Base-by-base conservation (phyloP, 2,113 vertebrate genomes). In the Hippopotamus amphibius region DNA sequence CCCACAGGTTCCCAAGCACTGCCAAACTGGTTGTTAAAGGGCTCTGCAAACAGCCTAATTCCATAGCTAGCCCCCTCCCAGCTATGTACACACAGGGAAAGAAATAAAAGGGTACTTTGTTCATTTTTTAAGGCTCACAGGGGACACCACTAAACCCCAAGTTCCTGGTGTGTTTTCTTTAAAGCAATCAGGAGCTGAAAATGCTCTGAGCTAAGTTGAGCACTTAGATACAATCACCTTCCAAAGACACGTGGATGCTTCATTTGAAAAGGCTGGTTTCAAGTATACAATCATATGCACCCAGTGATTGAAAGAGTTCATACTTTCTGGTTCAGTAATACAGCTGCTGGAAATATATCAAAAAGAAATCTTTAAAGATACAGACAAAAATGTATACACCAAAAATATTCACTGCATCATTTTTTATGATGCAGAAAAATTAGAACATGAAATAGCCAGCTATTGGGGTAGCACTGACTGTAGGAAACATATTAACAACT, bases 81-180 rank as follows among this genome's bases (percentile, higher is more conserved):
- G 80, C 87, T 84, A 88, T 30, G 65, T 61, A 84, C 82, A 97
- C 93, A 96, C 84, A 96, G 24, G 43, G 59, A 93, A 85, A 88
- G 37, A 96, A 91, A 93, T 77, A 96, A 96, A 97, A 93, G 33
- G 57, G 80, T 13, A 83, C 90, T 88, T 92, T 71, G 79, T 96
- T 95, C 95, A 89, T 87, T 83, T 88, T 83, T 93, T 81, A 95
- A 93, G 71, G 80, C 87, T 76, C 83, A 30, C 61, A 61, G 59
- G 48, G 83, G 79, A 95, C 37, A 66, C n/a, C 77, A 87, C 72
- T 86, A 93, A 95, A 69, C 65, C 74, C 43, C 69, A 96, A n/a
- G 53, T 86, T 88, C 37, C 72, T 72, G 2, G 10, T 57, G 46
- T 93, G 72, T 50, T 95, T 93, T 88, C 81, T 88, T 89, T 87